Conservation (phyloP, 53 echinoderm and acorn worm species). For the Actinopyga echinites region DNA sequence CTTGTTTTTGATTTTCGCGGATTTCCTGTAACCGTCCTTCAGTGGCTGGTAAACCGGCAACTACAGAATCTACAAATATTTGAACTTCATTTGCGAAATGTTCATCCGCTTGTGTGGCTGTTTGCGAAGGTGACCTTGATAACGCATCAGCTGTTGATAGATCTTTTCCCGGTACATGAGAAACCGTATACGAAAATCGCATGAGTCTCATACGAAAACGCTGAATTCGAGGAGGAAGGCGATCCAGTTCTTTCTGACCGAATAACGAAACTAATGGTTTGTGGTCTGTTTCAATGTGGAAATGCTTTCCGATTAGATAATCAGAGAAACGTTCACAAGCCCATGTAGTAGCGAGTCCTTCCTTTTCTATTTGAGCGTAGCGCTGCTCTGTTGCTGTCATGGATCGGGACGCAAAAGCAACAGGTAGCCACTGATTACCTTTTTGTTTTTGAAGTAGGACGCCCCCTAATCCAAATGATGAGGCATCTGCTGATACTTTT, state of each 20-base stretch:
- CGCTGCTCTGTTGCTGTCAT: conserved; percentile 52
- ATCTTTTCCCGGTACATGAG: conserved; percentile 60
- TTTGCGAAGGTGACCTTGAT: conserved; percentile 54
- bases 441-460: conserved; percentile 48
- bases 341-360: conserved; percentile 50
- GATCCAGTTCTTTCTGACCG: conserved; percentile 32
- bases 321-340: conserved; percentile 54
- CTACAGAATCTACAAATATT: conserved; percentile 7
- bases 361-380: conserved; percentile 75
- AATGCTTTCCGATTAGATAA: conserved; percentile 51
- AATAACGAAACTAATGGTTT: conserved; percentile 54
- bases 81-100: conserved; percentile 1
- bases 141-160: conserved; percentile 52
- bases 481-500: conserved; percentile 63
- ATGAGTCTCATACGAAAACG: conserved; percentile 62
- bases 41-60: conserved; percentile 45
- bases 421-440: conserved; percentile 35
- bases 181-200: conserved; percentile 41
- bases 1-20: conserved; percentile 31
- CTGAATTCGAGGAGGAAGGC: conserved; percentile 51
- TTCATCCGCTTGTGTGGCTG: background rate
- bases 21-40: conserved; percentile 45
- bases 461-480: conserved; percentile 49
- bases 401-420: conserved; percentile 55
- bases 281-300: conserved; percentile 63